Evolutionary conservation across 2,888 invertebrate genomes (phyloP).

Genomic region (Schizotus pectinicornis): DNA sequence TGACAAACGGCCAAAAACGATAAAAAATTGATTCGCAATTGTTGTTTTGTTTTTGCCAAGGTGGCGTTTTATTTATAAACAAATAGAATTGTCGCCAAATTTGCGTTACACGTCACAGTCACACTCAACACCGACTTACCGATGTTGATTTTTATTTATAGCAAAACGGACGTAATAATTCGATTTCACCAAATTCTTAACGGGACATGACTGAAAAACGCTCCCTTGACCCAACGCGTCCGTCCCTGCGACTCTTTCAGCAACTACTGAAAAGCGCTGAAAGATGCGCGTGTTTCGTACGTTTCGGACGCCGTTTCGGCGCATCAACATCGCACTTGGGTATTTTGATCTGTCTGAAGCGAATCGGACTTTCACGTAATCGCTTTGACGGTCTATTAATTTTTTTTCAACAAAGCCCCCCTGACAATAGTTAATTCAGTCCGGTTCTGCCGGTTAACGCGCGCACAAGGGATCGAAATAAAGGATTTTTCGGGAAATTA

Average conservation of each 20-base stretch:
- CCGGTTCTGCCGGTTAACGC: too few relatives aligned
- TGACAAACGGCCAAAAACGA: too few relatives aligned
- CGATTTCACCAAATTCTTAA: too few relatives aligned
- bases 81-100: not conserved
- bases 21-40: too few relatives aligned
- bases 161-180: not conserved
- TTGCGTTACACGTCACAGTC: not conserved
- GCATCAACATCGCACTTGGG: slow-evolving; percentile 2
- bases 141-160: not conserved
- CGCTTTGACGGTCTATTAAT: too few relatives aligned
- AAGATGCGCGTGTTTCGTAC: slow-evolving; percentile 24
- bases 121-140: too few relatives aligned
- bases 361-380: not conserved
- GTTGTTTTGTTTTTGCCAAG: too few relatives aligned
- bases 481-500: too few relatives aligned
- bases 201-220: not conserved
- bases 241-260: slow-evolving; percentile 23
- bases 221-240: slow-evolving; percentile 4
- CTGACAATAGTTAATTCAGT: too few relatives aligned
- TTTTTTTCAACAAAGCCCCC: too few relatives aligned
- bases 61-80: not conserved
- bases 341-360: not conserved
- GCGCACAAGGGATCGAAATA: too few relatives aligned
- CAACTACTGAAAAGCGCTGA: slow-evolving; percentile 25
- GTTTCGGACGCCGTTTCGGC: slow-evolving; percentile 15